phyloP scores from a whole-genome alignment of 2,113 vertebrate species.

The Arizona elegans region DNA sequence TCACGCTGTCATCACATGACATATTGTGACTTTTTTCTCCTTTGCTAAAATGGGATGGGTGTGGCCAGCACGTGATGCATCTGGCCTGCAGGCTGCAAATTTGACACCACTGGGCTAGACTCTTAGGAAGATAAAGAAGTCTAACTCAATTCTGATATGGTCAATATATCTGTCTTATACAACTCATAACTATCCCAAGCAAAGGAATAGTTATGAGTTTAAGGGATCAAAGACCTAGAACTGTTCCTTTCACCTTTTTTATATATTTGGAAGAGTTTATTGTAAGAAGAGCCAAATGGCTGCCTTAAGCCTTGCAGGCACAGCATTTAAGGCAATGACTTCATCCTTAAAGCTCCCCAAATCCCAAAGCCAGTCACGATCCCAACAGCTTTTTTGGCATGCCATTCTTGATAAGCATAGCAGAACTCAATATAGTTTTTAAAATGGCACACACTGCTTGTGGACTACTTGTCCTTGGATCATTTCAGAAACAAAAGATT shows the following conservation, averaged over 20 bases:
- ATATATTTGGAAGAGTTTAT: background rate
- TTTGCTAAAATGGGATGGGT: too few relatives aligned
- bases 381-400: background rate
- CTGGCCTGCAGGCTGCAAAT: rapidly evolving
- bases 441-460: background rate
- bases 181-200: background rate
- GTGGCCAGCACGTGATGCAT: too few relatives aligned
- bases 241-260: background rate
- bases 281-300: background rate
- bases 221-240: background rate
- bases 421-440: background rate
- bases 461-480: background rate
- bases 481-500: background rate
- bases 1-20: too few relatives aligned
- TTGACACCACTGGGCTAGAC: background rate
- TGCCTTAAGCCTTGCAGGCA: background rate
- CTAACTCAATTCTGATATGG: background rate
- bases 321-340: background rate
- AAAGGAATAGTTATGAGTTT: too few relatives aligned
- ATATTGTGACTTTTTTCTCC: too few relatives aligned
- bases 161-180: background rate
- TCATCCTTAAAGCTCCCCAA: background rate
- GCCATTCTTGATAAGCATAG: background rate
- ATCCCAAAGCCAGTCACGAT: background rate
- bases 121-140: background rate